Conservation (phyloP, 1,140 invertebrate species). For the Centruroides sculpturatus region DNA sequence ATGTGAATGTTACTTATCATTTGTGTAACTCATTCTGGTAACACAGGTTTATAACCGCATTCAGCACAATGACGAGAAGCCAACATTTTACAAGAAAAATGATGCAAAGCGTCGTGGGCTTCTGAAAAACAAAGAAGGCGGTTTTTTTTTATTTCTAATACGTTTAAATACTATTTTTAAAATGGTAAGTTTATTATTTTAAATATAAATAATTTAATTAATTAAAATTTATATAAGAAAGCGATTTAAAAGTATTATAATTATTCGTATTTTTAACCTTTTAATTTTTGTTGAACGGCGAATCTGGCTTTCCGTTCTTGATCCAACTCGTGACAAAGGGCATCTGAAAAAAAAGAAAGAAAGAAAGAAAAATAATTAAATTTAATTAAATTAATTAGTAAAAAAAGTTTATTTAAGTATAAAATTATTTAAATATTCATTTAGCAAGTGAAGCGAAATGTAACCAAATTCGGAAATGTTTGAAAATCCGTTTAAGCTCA, state of each 20-base stretch:
- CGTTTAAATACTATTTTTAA: no score
- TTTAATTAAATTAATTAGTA: no score
- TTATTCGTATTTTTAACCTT: slow-evolving; percentile 4
- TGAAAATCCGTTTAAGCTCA: no score
- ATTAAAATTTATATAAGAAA: no score
- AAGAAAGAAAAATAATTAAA: neutral
- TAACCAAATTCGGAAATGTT: no score
- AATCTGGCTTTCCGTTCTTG: slow-evolving; percentile 29
- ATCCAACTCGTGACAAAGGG: slow-evolving; percentile 27
- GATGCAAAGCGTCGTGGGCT: slow-evolving; percentile 30
- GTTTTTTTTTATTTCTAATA: no score
- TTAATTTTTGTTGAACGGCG: slow-evolving; percentile 29
- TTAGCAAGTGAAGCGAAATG: no score
- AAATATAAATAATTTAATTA: no score
- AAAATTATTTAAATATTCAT: no score
- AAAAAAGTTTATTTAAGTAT: no score
- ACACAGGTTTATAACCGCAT: slow-evolving; percentile 21
- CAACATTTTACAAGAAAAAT: slow-evolving; percentile 31
- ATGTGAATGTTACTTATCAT: no score
- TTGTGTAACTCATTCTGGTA: slow-evolving; percentile 11
- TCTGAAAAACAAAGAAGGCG: slow-evolving; percentile 19
- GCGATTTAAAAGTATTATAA: neutral
- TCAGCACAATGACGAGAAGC: slow-evolving; percentile 23
- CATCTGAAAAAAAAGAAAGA: slow-evolving; percentile 24
- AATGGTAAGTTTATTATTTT: no score